Conservation (phyloP, 1,140 invertebrate genomes). For the Prorops nasuta region DNA sequence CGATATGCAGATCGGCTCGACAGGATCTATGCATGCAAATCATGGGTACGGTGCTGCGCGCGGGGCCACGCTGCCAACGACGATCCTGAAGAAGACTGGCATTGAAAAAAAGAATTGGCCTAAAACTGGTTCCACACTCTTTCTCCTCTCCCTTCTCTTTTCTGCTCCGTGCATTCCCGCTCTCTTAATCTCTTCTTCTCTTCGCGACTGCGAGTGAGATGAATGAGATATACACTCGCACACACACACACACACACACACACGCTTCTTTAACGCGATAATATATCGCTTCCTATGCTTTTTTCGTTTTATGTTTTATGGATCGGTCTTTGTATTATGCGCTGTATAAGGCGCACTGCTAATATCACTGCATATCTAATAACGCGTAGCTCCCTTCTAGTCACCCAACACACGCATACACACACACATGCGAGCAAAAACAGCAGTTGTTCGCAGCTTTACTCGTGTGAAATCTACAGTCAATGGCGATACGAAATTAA, state of each 20-base stretch:
- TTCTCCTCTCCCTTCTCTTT: background rate
- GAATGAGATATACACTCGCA: conserved; percentile 17
- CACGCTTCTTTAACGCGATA: conserved; percentile 25
- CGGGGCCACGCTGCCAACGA: background rate
- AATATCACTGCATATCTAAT: conserved; percentile 18
- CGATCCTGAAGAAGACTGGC: conserved; percentile 16
- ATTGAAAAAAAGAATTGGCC: conserved; percentile 38
- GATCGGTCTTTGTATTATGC: conserved; percentile 32
- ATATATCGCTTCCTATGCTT: conserved; percentile 43
- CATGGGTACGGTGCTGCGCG: conserved; percentile 18
- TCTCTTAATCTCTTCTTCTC: background rate
- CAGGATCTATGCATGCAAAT: conserved; percentile 54
- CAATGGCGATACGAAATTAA: conserved; percentile 20
- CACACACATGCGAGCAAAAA: background rate
- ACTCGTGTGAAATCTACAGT: conserved; percentile 18
- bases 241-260: conserved; percentile 26
- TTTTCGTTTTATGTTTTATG: conserved; percentile 36
- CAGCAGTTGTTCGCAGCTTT: conserved; percentile 6
- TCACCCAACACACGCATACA: too few species aligned
- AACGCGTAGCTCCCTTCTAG: too few species aligned
- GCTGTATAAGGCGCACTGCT: conserved; percentile 10
- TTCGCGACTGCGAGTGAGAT: conserved; percentile 12
- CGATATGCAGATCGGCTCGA: conserved; percentile 50
- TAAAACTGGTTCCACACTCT: conserved; percentile 43
- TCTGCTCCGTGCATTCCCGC: background rate